These are phyloP conservation scores for Daphoenositta chrysoptera DNA, from an alignment of 2,113 vertebrate species.

Conservation along the genomic window DNA sequence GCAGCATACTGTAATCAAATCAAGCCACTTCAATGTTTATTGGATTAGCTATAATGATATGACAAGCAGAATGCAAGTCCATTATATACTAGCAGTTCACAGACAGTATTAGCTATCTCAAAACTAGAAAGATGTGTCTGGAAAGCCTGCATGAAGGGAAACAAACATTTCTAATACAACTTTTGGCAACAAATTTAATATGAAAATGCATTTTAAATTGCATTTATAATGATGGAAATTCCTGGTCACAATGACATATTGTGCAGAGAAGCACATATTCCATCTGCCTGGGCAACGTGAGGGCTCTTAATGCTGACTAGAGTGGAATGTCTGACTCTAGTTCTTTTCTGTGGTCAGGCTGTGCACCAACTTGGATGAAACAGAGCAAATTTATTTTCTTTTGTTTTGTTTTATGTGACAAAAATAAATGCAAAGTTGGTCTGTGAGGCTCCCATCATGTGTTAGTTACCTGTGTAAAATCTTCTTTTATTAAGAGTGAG, in stretches of 20 bases:
- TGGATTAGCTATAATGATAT: neutral
- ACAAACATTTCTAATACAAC: neutral
- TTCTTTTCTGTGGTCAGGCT: slow-evolving; percentile 7
- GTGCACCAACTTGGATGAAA: neutral
- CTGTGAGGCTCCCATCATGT: neutral
- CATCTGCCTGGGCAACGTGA: slow-evolving; percentile 10
- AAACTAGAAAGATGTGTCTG: neutral
- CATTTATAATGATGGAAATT: slow-evolving; percentile 18
- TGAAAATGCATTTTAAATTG: slow-evolving; percentile 48
- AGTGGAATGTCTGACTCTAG: slow-evolving; percentile 27
- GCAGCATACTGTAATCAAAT: neutral
- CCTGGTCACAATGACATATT: slow-evolving; percentile 40
- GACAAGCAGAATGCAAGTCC: neutral
- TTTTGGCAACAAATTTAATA: slow-evolving; percentile 8
- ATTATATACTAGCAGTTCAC: neutral
- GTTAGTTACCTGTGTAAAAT: neutral
- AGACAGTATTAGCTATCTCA: neutral
- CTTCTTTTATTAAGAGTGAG: neutral
- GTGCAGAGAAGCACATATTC: slow-evolving; percentile 5
- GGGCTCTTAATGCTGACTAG: slow-evolving; percentile 32
- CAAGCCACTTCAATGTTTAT: neutral
- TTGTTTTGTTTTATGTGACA: neutral
- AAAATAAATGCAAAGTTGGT: neutral
- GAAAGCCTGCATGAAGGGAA: neutral
- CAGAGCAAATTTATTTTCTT: neutral